These are phyloP conservation scores for Promerops cafer DNA, from an alignment of 2,113 vertebrate species.

Conservation along the genomic window DNA sequence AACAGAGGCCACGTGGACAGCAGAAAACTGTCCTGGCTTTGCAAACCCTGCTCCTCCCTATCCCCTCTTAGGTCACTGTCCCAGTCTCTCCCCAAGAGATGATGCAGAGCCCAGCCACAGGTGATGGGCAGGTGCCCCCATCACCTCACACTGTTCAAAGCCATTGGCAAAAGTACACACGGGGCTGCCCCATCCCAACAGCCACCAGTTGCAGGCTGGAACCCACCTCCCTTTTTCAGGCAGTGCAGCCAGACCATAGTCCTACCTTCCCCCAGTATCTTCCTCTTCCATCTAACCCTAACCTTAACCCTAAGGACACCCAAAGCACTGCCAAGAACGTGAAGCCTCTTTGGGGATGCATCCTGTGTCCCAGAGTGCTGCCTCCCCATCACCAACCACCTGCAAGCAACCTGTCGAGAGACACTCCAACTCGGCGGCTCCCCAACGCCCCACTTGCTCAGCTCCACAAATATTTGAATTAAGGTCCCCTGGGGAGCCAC, in stretches of 20 bases:
- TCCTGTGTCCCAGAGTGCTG: background rate
- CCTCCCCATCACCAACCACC: constrained; percentile 2
- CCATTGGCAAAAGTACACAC: background rate
- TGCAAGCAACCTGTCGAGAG: constrained; percentile 38
- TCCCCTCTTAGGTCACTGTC: background rate
- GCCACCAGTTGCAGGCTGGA: background rate
- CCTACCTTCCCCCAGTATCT: background rate
- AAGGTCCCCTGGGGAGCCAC: constrained; percentile 61
- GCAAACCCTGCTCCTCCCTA: background rate
- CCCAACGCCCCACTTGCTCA: constrained; percentile 60
- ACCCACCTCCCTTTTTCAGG: background rate
- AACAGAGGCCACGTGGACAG: background rate
- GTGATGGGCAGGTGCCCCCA: background rate
- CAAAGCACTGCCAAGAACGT: background rate
- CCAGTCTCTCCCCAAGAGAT: background rate
- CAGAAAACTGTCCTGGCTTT: background rate
- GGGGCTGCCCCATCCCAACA: background rate
- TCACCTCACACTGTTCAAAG: background rate
- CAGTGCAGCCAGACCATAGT: background rate
- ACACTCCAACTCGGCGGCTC: constrained; percentile 3
- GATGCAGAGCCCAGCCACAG: background rate
- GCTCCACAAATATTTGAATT: constrained; percentile 70
- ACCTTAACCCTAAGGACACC: background rate
- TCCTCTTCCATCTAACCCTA: background rate
- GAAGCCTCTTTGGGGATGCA: background rate